Conservation (phyloP, 2,888 invertebrate genomes). For the Oligia latruncula region DNA sequence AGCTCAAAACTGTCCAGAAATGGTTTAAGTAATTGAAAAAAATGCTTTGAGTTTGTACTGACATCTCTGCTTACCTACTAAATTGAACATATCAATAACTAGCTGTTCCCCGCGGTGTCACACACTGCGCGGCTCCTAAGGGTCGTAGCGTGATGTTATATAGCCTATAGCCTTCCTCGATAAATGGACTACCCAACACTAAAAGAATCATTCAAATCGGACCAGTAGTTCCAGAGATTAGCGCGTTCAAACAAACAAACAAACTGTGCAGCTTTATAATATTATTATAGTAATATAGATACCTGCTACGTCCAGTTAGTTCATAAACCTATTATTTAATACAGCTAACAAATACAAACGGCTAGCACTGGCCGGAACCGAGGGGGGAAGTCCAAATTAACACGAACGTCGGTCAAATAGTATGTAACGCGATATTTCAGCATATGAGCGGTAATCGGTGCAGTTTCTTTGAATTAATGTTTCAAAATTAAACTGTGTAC, state of each 20-base stretch:
- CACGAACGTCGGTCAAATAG: conserved; percentile 31
- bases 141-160: too few species aligned
- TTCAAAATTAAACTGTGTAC: conserved; percentile 25
- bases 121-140: too few species aligned
- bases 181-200: too few species aligned
- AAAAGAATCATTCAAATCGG: too few species aligned
- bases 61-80: neutral
- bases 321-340: conserved; percentile 55
- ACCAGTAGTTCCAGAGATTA: too few species aligned
- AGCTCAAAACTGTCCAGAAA: neutral
- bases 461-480: conserved; percentile 40
- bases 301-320: conserved; percentile 18
- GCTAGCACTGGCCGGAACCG: conserved; percentile 34
- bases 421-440: conserved; percentile 46
- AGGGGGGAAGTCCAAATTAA: conserved; percentile 53
- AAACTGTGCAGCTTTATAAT: too few species aligned
- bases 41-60: neutral
- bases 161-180: too few species aligned
- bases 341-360: conserved; percentile 31
- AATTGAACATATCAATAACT: neutral
- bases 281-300: too few species aligned
- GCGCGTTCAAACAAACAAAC: too few species aligned
- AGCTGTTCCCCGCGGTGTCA: too few species aligned
- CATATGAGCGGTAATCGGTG: conserved; percentile 38
- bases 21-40: neutral